Evolutionary conservation across 2,113 vertebrate species (phyloP), one percentile per base, ranked within the genome.

Genomic region (Gila orcuttii): DNA sequence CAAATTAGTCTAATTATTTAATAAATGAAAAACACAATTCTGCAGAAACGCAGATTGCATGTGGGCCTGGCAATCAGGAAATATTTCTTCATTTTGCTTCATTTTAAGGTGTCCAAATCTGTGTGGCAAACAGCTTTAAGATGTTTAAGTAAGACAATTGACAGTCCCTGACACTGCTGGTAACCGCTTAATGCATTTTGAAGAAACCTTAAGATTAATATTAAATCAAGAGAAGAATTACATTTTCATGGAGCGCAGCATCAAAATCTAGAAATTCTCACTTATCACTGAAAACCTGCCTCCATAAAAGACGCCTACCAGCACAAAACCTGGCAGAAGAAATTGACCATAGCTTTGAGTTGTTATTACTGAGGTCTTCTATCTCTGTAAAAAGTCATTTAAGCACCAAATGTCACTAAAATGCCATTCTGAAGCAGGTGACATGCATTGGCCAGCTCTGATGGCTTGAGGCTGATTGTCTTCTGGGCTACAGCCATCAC

Each of bases 401-500:
- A 25, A 83, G 59, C 28, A 8, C 47, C 25, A 79, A 23, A 68
- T 80, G 45, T 79, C 81, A 80, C 33, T 84, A 68, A 80, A 89
- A 84, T 75, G 59, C 52, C 73, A 78, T 68, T 64, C 69, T 57
- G 78, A 75, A 57, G 76, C 57, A 82, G 64, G 59, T 69, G 52
- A 88, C 62, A 71, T 86, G 57, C 81, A 75, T 74, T 52, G 66
- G 45, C 78, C 74, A 68, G 47, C 82, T 47, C 76, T 57, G 85
- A 78, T 84, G 83, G 33, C 79, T 86, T 42, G 19, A 87, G 21
- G 55, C 66, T 76, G 78, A 55, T 50, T 42, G 83, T 50, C 87
- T 84, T 66, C 74, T 85, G 87, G 78, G 85, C 55, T 31, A 52
- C 87, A 77, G 79, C 86, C 90, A 89, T 78, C 28, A 57, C 31